Evolutionary conservation across 53 echinoderm and acorn worm species (phyloP), one percentile per base, ranked within the genome.

Genomic region (Paelopatides confundens): DNA sequence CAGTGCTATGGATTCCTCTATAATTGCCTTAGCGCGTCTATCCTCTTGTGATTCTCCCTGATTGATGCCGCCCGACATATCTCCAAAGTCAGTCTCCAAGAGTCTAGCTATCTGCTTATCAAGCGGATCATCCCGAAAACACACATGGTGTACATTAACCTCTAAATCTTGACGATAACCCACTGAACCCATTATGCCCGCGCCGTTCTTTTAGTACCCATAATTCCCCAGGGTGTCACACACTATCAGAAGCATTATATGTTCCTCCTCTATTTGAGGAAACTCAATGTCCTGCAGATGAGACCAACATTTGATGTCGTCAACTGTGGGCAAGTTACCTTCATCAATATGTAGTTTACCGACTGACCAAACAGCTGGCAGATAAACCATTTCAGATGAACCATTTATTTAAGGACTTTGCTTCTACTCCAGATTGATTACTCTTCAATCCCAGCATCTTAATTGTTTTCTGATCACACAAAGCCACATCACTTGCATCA

Each of bases 21-120:
- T 69, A 35, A 82, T 58, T 24, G 24, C 28, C n/a, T n/a, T n/a
- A n/a, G n/a, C n/a, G n/a, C n/a, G n/a, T n/a, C n/a, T n/a, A n/a
- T n/a, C n/a, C n/a, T 89, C 89, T 2, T 82, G 39, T 6, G 89
- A 84, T 14, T 88, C 82, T n/a, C 62, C 49, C 23, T 48, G 17
- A 39, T 67, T 33, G 38, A 23, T 78, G 13, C 39, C 33, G 33
- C 12, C 82, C 23, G 21, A 71, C 40, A 32, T 10, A 12, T 35
- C 66, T 34, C 62, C 69, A 35, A 35, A 82, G 40, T 82, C 66
- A 14, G 36, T 66, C 33, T 81, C 52, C 88, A 82, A 88, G 9
- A 81, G 62, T 65, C 79, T 81, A 17, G 77, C 81, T 3, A 88
- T 49, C 31, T 81, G 66, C 10, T 40, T 63, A 17, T 5, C 52